A percentile compares a stretch with the other conserved stretches of the same genome.
These are phyloP conservation scores for Actinopyga echinites DNA, from an alignment of 53 echinoderm and acorn worm species.

Conservation along the genomic window DNA sequence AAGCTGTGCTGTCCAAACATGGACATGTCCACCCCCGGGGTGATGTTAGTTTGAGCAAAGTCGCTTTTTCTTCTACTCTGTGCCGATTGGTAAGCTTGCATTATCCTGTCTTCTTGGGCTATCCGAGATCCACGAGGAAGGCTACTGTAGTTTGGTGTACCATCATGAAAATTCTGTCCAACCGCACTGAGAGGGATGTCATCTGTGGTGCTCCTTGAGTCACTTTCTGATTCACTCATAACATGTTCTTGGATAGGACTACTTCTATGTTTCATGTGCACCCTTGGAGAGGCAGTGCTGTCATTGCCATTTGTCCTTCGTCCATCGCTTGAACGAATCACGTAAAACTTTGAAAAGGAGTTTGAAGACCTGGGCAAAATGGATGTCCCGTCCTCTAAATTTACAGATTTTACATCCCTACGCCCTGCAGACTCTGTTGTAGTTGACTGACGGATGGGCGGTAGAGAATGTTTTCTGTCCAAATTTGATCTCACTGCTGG, in stretches of 20 bases:
- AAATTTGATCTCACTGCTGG: background rate
- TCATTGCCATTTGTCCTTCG: conserved; percentile 4
- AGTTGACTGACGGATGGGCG: background rate
- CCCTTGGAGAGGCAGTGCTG: conserved; percentile 1
- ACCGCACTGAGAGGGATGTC: conserved; percentile 20
- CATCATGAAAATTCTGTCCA: background rate
- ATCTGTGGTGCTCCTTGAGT: conserved; percentile 25
- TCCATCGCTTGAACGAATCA: conserved; percentile 33
- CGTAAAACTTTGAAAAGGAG: conserved; percentile 47
- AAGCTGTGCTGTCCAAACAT: conserved; percentile 27
- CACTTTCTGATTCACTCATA: conserved; percentile 27
- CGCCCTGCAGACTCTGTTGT: conserved; percentile 25
- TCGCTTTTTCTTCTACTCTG: background rate
- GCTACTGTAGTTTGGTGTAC: conserved; percentile 26
- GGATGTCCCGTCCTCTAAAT: conserved; percentile 1
- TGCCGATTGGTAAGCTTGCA: conserved; percentile 8
- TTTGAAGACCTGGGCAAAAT: conserved; percentile 42
- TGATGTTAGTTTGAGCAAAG: conserved; percentile 6
- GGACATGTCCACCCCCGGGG: conserved; percentile 12
- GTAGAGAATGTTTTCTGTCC: background rate
- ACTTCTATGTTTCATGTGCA: background rate
- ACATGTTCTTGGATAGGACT: conserved; percentile 38
- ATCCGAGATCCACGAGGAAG: conserved; percentile 15
- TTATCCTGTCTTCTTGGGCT: background rate
- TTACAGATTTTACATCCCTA: conserved; percentile 34